These are phyloP conservation scores for Melanostoma scalare DNA, from an alignment of 2,888 invertebrate genomes.

Conservation along the genomic window DNA sequence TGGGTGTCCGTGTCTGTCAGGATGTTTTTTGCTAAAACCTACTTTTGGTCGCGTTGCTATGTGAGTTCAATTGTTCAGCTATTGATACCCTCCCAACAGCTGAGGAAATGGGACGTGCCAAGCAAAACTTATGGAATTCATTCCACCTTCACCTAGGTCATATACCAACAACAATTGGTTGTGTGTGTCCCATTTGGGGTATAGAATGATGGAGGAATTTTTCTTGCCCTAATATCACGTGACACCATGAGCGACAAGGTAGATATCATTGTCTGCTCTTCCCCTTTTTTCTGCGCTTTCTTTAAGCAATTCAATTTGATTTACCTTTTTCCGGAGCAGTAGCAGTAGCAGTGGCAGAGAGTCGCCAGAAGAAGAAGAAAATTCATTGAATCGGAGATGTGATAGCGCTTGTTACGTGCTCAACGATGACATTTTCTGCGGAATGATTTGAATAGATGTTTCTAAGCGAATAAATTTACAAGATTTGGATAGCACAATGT, in stretches of 20 bases:
- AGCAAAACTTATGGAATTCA: slow-evolving; percentile 15
- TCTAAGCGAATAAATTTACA: slow-evolving; percentile 8
- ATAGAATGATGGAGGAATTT: slow-evolving; percentile 1
- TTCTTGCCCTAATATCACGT: slow-evolving; percentile 40
- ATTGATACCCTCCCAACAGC: slow-evolving; percentile 23
- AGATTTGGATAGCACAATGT: not conserved
- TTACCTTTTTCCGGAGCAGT: slow-evolving; percentile 22
- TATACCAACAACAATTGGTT: not conserved
- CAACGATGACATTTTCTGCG: slow-evolving; percentile 42
- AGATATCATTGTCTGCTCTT: slow-evolving; percentile 10
- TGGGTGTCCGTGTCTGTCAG: not conserved
- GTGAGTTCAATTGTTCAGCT: slow-evolving; percentile 17
- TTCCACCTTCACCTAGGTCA: not conserved
- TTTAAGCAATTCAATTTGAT: slow-evolving; percentile 57
- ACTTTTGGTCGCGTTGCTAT: not conserved
- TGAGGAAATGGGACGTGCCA: slow-evolving; percentile 31
- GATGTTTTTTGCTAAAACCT: slow-evolving; percentile 1
- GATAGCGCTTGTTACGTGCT: slow-evolving; percentile 58
- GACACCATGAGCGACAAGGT: slow-evolving; percentile 32
- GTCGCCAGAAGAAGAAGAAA: not conserved
- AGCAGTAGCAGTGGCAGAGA: too few relatives aligned
- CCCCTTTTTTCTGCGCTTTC: not conserved
- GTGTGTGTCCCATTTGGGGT: slow-evolving; percentile 19
- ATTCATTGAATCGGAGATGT: slow-evolving; percentile 53
- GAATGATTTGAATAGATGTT: slow-evolving; percentile 45